Evolutionary conservation across 2,797 vertebrate species (phyloP), one percentile per base, ranked within the genome.

Genomic region (Anniella stebbinsi): DNA sequence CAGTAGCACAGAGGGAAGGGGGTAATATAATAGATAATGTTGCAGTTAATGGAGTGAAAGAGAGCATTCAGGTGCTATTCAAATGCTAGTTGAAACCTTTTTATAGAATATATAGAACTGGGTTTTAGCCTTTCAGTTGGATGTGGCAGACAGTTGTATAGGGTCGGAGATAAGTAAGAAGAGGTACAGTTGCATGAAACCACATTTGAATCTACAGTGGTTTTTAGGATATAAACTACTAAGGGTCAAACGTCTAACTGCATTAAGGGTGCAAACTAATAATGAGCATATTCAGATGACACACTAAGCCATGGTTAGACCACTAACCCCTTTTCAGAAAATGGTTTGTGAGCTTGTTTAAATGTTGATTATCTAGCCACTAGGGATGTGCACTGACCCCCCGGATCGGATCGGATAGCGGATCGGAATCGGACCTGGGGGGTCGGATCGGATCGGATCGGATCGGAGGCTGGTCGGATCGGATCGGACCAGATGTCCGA

Each of bases 21-120:
- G 76, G 23, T 57, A 88, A 91, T 87, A 54, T 91, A 88, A 93
- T 54, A 7, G 45, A 84, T 70, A 51, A 4, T 89, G 89, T 92
- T 77, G 9, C n/a, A 92, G 57, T 66, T 92, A 72, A 33, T 94
- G 92, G 90, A 91, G 7, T 93, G 76, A 93, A 92, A 83, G 8
- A 4, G 3, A 87, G 1, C 3, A 77, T 73, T 70, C 69, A 78
- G 25, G 1, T 92, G 51, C 67, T 25, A 90, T 88, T 90, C 41
- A 28, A 18, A 78, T 84, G 23, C 66, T 17, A 57, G 36, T 48
- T 25, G 36, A 72, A 48, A 45, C 66, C 21, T 2, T 69, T n/a
- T 78, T 11, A 63, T 41, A 76, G 30, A 54, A 30, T 45, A 78
- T 45, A 15, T 28, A 38, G 73, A 84, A 84, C 25, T 78, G 36